A percentile compares a stretch with the other conserved stretches of the same genome.
Evolutionary conservation across 2,888 invertebrate species (phyloP).

Genomic region (Caenorhabditis wallacei): DNA sequence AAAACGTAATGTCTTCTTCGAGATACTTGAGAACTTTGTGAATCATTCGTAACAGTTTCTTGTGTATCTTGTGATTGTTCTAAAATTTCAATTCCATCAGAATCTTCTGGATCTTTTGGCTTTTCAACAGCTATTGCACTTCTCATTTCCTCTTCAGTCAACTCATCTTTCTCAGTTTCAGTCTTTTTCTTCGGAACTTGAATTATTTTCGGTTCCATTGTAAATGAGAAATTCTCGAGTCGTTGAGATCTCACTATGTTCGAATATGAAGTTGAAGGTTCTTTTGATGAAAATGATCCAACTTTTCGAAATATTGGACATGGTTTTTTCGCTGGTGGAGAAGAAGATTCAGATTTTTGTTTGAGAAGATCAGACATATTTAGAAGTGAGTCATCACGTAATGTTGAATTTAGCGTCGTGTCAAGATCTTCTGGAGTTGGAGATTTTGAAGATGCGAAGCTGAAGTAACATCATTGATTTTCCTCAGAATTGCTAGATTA

Average conservation of each 20-base stretch:
- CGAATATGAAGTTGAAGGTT: conserved; percentile 18
- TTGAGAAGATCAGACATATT: conserved; percentile 52
- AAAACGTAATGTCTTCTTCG: background rate
- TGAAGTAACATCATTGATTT: background rate
- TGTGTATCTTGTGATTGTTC: conserved; percentile 29
- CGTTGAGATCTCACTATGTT: background rate
- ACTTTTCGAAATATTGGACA: conserved; percentile 18
- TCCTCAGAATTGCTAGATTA: background rate
- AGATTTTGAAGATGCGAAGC: conserved; percentile 25
- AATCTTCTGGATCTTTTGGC: background rate
- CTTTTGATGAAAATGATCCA: background rate
- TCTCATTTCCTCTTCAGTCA: conserved; percentile 24
- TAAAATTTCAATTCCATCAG: conserved; percentile 28
- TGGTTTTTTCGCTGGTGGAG: conserved; percentile 37
- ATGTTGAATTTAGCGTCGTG: conserved; percentile 7
- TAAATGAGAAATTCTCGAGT: conserved; percentile 63
- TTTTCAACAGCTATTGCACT: conserved; percentile 6
- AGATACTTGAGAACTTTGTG: conserved; percentile 26
- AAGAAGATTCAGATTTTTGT: background rate
- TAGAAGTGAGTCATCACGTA: conserved; percentile 37
- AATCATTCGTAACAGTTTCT: conserved; percentile 5
- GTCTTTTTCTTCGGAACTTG: conserved; percentile 20
- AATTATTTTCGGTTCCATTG: conserved; percentile 48
- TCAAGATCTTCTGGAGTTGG: conserved; percentile 23
- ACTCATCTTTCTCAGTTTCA: background rate